Conservation (phyloP, 2,797 vertebrate species). For the Anguilla pacifica region DNA sequence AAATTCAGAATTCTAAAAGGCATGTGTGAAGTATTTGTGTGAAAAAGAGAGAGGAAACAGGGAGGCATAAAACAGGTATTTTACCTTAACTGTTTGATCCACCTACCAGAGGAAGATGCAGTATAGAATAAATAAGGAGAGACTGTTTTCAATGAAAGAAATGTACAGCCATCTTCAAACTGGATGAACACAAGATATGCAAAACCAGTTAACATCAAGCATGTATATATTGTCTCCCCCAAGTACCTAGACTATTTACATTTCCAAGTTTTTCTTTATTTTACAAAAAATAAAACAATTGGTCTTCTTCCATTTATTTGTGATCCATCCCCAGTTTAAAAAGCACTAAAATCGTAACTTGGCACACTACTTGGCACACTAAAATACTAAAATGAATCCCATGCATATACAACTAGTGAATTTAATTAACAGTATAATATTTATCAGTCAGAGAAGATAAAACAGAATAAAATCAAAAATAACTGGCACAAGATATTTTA, state of each 20-base stretch:
- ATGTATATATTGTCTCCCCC: conserved; percentile 52
- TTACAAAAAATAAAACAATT: conserved; percentile 67
- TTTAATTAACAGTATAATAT: conserved; percentile 68
- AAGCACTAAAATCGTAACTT: conserved; percentile 78
- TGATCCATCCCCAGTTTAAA: conserved; percentile 64
- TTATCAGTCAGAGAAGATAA: conserved; percentile 57
- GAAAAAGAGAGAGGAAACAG: neutral
- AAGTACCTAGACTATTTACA: conserved; percentile 66
- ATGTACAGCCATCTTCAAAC: conserved; percentile 47
- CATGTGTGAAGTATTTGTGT: neutral
- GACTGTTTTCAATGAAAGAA: conserved; percentile 32
- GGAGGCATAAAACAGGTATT: neutral
- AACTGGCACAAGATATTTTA: conserved; percentile 83
- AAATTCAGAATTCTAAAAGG: neutral
- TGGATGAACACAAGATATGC: conserved; percentile 90
- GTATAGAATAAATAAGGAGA: conserved; percentile 32
- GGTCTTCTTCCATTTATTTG: conserved; percentile 50
- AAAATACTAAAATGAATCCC: conserved; percentile 82
- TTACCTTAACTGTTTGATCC: neutral
- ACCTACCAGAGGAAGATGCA: conserved; percentile 28
- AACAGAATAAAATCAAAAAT: conserved; percentile 67
- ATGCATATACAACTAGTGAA: conserved; percentile 84
- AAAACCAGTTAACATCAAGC: conserved; percentile 73
- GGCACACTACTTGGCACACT: conserved; percentile 80
- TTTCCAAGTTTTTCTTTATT: conserved; percentile 67